A percentile compares a stretch with the other conserved stretches of the same genome.
Evolutionary conservation across 2,113 vertebrate genomes (phyloP).

Genomic region (Hemiscyllium ocellatum): DNA sequence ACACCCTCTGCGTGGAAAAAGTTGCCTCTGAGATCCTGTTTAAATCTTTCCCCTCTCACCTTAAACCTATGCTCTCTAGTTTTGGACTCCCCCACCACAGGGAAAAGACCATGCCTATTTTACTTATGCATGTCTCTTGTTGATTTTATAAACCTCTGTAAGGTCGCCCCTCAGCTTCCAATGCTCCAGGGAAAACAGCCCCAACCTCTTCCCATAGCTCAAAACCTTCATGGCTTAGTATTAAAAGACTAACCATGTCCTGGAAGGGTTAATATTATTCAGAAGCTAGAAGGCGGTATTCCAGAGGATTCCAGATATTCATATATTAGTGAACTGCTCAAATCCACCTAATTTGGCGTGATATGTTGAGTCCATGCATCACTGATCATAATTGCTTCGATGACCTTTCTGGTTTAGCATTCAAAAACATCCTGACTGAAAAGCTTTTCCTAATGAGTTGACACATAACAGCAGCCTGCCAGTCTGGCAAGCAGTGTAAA

Average conservation of each 20-base stretch:
- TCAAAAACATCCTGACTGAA: constrained; percentile 24
- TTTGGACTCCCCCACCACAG: too few species aligned
- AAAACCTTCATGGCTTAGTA: neutral
- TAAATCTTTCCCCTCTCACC: too few species aligned
- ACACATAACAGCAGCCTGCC: constrained; percentile 26
- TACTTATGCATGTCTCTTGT: too few species aligned
- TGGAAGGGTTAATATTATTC: neutral
- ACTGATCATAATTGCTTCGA: constrained; percentile 29
- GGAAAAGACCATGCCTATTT: too few species aligned
- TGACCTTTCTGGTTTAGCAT: constrained; percentile 33
- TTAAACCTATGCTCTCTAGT: too few species aligned
- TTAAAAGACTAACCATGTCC: neutral
- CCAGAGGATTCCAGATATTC: neutral
- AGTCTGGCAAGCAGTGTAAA: constrained; percentile 1
- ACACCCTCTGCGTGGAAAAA: too few species aligned
- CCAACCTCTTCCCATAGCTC: too few species aligned
- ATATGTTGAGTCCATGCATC: constrained; percentile 32
- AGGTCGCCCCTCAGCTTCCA: too few species aligned
- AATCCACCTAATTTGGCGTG: constrained; percentile 32
- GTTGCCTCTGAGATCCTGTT: too few species aligned
- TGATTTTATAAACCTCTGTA: too few species aligned
- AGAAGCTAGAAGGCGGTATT: neutral
- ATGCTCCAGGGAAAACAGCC: too few species aligned
- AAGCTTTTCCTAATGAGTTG: constrained; percentile 31
- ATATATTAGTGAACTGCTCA: constrained; percentile 2